Base-by-base conservation (phyloP, 2,113 vertebrate species). In the Tachysurus vachellii region DNA sequence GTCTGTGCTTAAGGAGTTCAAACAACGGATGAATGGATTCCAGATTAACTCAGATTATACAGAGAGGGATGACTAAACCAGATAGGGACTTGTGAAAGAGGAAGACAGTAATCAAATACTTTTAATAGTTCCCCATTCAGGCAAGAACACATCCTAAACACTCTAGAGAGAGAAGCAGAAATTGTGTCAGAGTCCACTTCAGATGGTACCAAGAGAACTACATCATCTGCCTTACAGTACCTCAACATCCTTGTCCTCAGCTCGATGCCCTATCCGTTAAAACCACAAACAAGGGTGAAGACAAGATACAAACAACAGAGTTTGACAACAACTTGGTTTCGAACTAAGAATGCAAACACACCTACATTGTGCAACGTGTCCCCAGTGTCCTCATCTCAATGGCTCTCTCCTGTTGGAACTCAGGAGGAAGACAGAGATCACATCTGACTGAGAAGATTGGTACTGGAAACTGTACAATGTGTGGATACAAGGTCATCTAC, bases 21-120 rank as follows among this genome's bases (percentile, higher is more conserved):
- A 95, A 95, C 94, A 92, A 92, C 93, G 95, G 95, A 96, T 95
- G 95, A 96, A 94, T 95, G 93, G 93, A 93, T 87, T 84, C 28
- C 83, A 84, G 83, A 84, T 84, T 84, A 84, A 75, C 21, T 90
- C 91, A 94, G 95, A 96, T 96, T 96, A 95, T 92, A 88, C 80
- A 17, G 42, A 83, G 87, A 88, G 71, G 85, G 75, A 82, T 61
- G 81, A 83, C 23, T 31, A 57, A 21, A 53, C 21, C 36, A 73
- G 54, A 26, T 64, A 73, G 66, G 26, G 66, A 26, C 0, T 21
- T 10, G 42, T 26, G 76, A 62, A 59, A 85, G 80, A 70, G 61
- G 50, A 53, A 76, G 57, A 87, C 1, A 76, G 26, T 61, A 36
- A 47, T 77, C 42, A 76, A n/a, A 47, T 28, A 53, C 31, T 10